These are phyloP conservation scores for Tachycineta bicolor DNA, from an alignment of 2,113 vertebrate species.

Conservation along the genomic window DNA sequence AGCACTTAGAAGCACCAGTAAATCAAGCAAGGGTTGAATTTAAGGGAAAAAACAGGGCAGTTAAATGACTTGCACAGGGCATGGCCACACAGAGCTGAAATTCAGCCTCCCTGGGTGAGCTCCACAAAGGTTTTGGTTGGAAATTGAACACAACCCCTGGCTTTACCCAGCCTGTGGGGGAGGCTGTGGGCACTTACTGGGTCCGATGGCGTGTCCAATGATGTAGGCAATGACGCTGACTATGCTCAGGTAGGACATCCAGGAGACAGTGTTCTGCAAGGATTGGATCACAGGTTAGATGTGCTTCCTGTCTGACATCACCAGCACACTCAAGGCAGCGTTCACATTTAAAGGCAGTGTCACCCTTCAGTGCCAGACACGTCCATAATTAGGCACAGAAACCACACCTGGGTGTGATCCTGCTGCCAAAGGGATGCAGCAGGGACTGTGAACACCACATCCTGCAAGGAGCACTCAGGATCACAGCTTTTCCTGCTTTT, in stretches of 20 bases:
- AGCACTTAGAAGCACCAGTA: neutral
- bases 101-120: neutral
- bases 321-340: neutral
- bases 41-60: neutral
- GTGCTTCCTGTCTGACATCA: neutral
- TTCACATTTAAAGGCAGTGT: neutral
- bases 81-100: neutral
- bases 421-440: neutral
- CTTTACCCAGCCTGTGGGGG: neutral
- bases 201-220: constrained; percentile 88
- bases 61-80: neutral
- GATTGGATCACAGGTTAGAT: neutral
- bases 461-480: neutral
- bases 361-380: neutral
- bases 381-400: fast-evolving
- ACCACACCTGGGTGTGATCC: neutral
- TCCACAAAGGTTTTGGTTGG: neutral
- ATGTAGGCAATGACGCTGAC: constrained; percentile 85
- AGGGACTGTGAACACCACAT: fast-evolving
- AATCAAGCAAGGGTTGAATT: neutral
- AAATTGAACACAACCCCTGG: fast-evolving
- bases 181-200: constrained; percentile 79
- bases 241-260: constrained; percentile 93
- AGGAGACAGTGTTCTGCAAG: constrained; percentile 52
- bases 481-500: neutral